These are phyloP conservation scores for Malurus leucopterus DNA, from an alignment of 2,797 vertebrate species.

Conservation along the genomic window DNA sequence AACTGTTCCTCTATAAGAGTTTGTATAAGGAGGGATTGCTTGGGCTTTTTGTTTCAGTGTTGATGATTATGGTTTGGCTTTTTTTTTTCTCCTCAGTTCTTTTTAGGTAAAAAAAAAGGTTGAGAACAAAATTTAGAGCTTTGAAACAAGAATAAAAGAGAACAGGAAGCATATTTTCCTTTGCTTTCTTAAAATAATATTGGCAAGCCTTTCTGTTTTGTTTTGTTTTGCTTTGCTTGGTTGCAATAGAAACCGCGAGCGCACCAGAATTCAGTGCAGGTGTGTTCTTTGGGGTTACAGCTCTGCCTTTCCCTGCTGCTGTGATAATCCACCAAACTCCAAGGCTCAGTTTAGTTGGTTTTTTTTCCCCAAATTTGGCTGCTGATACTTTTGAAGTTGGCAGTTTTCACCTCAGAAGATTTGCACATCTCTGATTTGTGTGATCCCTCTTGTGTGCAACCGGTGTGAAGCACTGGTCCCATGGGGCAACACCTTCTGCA, in stretches of 20 bases:
- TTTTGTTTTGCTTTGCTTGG: background rate
- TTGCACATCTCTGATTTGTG: background rate
- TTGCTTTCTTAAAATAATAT: background rate
- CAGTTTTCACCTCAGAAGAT: background rate
- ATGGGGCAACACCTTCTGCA: rapidly evolving
- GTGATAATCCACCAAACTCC: background rate
- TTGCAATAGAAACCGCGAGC: background rate
- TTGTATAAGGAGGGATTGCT: background rate
- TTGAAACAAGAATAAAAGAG: background rate
- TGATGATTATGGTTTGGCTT: rapidly evolving
- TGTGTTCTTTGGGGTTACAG: background rate
- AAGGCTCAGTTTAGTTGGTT: background rate
- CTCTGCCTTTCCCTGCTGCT: background rate
- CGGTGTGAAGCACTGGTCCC: rapidly evolving
- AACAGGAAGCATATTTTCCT: background rate
- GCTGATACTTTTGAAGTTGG: background rate
- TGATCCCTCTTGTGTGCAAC: background rate
- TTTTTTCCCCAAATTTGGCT: background rate
- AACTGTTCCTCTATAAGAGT: background rate
- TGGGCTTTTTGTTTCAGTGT: background rate
- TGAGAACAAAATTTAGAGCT: background rate
- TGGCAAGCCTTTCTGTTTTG: background rate
- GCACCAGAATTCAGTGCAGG: background rate
- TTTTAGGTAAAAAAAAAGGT: background rate
- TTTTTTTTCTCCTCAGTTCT: background rate